These are phyloP conservation scores for Andrena fulva DNA, from an alignment of 2,888 invertebrate species.

Conservation along the genomic window DNA sequence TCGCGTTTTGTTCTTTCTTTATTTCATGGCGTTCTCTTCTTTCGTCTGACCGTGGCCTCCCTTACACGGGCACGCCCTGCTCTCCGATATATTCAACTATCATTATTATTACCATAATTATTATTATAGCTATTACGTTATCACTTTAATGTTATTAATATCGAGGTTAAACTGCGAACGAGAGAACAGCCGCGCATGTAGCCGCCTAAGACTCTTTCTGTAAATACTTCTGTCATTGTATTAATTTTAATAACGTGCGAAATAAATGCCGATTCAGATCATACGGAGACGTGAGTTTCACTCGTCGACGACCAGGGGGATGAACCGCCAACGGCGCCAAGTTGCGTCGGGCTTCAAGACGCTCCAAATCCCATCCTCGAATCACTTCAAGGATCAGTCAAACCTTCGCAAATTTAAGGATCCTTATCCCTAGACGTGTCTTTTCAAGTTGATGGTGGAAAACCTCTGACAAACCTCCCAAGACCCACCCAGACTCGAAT, in stretches of 20 bases:
- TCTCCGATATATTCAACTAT: slow-evolving; percentile 63
- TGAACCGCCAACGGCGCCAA: too few relatives aligned
- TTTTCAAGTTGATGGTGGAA: too few relatives aligned
- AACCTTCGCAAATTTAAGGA: too few relatives aligned
- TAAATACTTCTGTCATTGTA: slow-evolving; percentile 81
- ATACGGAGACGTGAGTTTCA: slow-evolving; percentile 7
- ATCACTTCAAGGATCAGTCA: too few relatives aligned
- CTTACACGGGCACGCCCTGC: slow-evolving; percentile 45
- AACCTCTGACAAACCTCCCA: too few relatives aligned
- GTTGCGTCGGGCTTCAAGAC: too few relatives aligned
- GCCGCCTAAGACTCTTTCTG: slow-evolving; percentile 70
- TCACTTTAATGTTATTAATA: slow-evolving; percentile 62
- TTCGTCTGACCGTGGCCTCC: slow-evolving; percentile 22
- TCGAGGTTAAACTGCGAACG: slow-evolving; percentile 55
- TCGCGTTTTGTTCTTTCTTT: slow-evolving; percentile 27
- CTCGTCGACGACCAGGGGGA: too few relatives aligned
- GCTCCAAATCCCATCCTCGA: too few relatives aligned
- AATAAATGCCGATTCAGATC: slow-evolving; percentile 77
- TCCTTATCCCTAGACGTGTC: too few relatives aligned
- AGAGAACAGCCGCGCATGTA: slow-evolving; percentile 64
- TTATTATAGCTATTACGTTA: slow-evolving; percentile 57
- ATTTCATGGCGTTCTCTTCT: slow-evolving; percentile 26
- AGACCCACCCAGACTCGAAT: too few relatives aligned
- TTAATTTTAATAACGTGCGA: slow-evolving; percentile 82
- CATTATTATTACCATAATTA: slow-evolving; percentile 54